Percentiles rank a stretch among this genome's conserved stretches.
phyloP scores from a whole-genome alignment of 2,888 invertebrate genomes.

The Calephelis perditalis region DNA sequence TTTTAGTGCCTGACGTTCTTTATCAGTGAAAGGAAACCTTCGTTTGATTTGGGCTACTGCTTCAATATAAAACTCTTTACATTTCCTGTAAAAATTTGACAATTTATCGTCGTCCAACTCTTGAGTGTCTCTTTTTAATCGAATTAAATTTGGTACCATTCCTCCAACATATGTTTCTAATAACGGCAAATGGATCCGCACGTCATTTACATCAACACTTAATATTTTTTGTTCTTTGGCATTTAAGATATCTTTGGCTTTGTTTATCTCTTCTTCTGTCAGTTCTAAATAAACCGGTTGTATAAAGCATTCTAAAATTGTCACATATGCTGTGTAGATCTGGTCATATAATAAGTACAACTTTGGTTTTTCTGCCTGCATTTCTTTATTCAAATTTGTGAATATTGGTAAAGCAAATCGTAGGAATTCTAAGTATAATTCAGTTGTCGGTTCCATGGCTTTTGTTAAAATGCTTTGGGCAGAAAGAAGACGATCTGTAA shows the following conservation, averaged over 20 bases:
- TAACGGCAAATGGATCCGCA: constrained; percentile 2
- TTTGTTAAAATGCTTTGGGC: constrained; percentile 26
- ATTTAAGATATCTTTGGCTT: background rate
- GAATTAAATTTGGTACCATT: constrained; percentile 5
- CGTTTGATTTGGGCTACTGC: constrained; percentile 21
- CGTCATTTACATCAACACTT: constrained; percentile 6
- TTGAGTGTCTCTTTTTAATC: background rate
- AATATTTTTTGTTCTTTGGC: constrained; percentile 17
- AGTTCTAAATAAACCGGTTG: constrained; percentile 21
- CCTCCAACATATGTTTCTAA: constrained; percentile 6
- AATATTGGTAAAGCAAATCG: constrained; percentile 29
- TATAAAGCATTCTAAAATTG: constrained; percentile 22
- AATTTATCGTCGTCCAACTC: constrained; percentile 10
- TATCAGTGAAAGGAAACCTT: constrained; percentile 25
- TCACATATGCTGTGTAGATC: constrained; percentile 18
- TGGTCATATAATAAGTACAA: constrained; percentile 21
- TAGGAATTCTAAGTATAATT: constrained; percentile 29
- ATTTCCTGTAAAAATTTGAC: constrained; percentile 21
- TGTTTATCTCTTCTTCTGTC: constrained; percentile 17
- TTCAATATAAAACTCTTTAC: constrained; percentile 27
- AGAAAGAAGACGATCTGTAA: constrained; percentile 30
- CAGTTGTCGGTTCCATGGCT: constrained; percentile 25
- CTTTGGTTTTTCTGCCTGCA: constrained; percentile 32
- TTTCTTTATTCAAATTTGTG: constrained; percentile 30
- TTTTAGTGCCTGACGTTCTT: constrained; percentile 22